Percentiles rank a stretch among this genome's conserved stretches.
These are phyloP conservation scores for Pomacea maculata DNA, from an alignment of 1,140 invertebrate genomes.

Conservation along the genomic window DNA sequence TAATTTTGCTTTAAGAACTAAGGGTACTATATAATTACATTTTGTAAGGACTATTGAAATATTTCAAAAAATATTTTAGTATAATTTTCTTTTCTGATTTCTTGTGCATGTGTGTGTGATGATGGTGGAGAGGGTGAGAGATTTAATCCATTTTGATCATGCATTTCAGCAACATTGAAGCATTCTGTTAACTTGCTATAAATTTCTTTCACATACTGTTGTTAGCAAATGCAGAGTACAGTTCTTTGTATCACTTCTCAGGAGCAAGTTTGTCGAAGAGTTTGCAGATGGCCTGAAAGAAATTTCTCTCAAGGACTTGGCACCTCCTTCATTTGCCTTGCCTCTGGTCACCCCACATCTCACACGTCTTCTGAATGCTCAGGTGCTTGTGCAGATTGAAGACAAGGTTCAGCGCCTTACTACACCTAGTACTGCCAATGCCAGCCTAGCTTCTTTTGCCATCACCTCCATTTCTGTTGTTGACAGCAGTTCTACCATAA, in stretches of 20 bases:
- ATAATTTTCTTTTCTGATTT: too few relatives aligned
- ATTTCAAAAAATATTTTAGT: too few relatives aligned
- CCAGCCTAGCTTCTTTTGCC: not conserved
- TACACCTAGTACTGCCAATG: conserved; percentile 20
- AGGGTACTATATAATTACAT: too few relatives aligned
- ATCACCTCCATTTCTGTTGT: not conserved
- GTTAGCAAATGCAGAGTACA: not conserved
- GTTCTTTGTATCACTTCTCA: conserved; percentile 28
- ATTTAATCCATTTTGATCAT: too few relatives aligned
- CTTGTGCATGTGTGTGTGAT: too few relatives aligned
- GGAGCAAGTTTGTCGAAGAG: conserved; percentile 58
- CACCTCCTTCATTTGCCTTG: conserved; percentile 38
- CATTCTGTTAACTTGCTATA: too few relatives aligned
- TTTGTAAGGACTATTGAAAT: too few relatives aligned
- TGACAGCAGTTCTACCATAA: not conserved
- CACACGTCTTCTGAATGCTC: conserved; percentile 54
- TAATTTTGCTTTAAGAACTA: too few relatives aligned
- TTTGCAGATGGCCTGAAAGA: conserved; percentile 50
- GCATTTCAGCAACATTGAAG: too few relatives aligned
- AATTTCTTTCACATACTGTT: too few relatives aligned
- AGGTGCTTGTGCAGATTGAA: conserved; percentile 53
- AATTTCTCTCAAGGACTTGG: conserved; percentile 43
- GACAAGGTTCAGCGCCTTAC: conserved; percentile 50
- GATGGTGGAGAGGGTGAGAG: too few relatives aligned
- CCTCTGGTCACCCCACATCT: conserved; percentile 48